Evolutionary conservation across 2,113 vertebrate genomes (phyloP).

Genomic region (Mus pahari): DNA sequence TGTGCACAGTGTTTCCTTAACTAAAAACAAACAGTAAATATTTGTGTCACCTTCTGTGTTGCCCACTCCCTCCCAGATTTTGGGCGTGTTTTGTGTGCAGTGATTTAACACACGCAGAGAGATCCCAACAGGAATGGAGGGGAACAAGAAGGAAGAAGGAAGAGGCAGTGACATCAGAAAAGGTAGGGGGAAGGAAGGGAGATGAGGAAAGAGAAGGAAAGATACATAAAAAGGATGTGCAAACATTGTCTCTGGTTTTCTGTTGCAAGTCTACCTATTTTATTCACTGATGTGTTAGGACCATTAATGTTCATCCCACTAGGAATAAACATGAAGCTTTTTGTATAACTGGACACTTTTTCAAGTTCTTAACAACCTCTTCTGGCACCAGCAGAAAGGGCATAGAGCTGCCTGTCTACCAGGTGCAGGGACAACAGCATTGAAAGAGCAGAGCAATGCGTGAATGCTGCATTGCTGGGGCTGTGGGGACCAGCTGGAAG

Average conservation of each 20-base stretch:
- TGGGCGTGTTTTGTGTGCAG: neutral
- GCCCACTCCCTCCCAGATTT: neutral
- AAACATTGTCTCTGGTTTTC: neutral
- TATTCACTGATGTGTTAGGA: neutral
- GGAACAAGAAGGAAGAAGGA: neutral
- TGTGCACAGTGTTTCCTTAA: neutral
- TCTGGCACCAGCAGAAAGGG: neutral
- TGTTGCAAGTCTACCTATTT: neutral
- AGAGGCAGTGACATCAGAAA: neutral
- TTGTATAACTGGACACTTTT: neutral
- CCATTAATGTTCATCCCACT: neutral
- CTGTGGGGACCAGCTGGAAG: neutral
- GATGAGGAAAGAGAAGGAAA: neutral
- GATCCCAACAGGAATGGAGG: neutral
- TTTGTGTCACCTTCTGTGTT: neutral
- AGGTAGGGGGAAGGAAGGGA: neutral
- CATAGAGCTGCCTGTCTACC: neutral
- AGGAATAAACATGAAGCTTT: constrained; percentile 4
- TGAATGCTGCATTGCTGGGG: neutral
- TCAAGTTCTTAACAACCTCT: neutral
- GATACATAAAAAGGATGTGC: no score
- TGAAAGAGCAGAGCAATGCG: neutral
- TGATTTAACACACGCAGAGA: neutral
- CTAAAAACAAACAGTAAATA: neutral
- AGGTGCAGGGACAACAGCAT: fast-evolving